These are phyloP conservation scores for Artemia sinica DNA, from an alignment of 2,888 invertebrate genomes.

Conservation along the genomic window DNA sequence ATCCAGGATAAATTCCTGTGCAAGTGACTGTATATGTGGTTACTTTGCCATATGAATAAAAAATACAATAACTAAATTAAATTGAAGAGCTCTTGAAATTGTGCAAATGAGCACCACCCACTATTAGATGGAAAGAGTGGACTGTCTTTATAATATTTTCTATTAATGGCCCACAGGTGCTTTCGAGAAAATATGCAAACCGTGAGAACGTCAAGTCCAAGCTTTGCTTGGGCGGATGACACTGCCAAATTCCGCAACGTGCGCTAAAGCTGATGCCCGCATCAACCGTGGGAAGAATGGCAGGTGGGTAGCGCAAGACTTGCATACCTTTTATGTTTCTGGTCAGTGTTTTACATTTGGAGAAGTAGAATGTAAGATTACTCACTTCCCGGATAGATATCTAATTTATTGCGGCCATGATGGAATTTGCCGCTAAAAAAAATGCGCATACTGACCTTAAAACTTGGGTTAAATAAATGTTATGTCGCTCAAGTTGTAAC, in stretches of 20 bases:
- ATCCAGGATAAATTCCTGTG: too few species aligned
- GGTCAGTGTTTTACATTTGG: slow-evolving; percentile 11
- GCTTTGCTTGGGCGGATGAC: not conserved
- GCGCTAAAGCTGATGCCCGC: slow-evolving; percentile 8
- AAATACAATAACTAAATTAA: too few species aligned
- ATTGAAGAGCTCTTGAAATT: too few species aligned
- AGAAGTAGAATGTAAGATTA: not conserved
- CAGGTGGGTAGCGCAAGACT: slow-evolving; percentile 11
- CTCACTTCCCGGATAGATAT: slow-evolving; percentile 9
- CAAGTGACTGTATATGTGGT: too few species aligned
- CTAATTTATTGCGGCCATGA: not conserved
- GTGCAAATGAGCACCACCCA: too few species aligned
- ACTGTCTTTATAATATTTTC: too few species aligned
- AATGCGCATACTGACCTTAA: not conserved
- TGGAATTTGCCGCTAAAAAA: not conserved
- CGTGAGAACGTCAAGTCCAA: slow-evolving; percentile 9
- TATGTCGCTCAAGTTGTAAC: too few species aligned
- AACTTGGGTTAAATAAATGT: too few species aligned
- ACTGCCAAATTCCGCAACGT: not conserved
- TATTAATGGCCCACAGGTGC: not conserved
- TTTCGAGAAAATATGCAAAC: not conserved
- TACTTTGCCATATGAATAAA: too few species aligned
- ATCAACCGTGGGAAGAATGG: slow-evolving; percentile 13
- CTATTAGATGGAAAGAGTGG: too few species aligned
- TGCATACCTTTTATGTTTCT: slow-evolving; percentile 13